These are phyloP conservation scores for Rotaria sp. DNA, from an alignment of 2,888 invertebrate genomes.

Conservation along the genomic window DNA sequence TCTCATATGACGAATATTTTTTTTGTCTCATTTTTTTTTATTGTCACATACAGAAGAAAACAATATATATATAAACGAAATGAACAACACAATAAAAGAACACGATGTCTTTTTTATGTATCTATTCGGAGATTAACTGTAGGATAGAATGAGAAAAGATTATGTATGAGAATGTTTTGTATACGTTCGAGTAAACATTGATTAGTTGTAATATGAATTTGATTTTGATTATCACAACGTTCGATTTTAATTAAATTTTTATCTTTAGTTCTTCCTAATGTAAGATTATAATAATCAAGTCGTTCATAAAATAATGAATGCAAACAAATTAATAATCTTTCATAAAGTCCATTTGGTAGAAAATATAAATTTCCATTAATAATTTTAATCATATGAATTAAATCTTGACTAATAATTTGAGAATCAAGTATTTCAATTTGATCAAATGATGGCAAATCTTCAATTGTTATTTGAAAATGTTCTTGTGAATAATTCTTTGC, in stretches of 20 bases:
- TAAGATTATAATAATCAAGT: neutral
- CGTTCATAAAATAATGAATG: neutral
- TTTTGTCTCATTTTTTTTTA: neutral
- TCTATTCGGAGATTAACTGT: neutral
- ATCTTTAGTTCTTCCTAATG: neutral
- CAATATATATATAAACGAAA: neutral
- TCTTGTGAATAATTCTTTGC: neutral
- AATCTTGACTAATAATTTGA: neutral
- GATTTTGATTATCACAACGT: neutral
- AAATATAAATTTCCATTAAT: neutral
- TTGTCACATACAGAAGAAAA: neutral
- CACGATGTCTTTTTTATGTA: neutral
- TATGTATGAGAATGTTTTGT: neutral
- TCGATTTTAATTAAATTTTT: neutral
- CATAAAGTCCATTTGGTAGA: neutral
- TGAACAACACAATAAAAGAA: neutral
- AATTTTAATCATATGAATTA: neutral
- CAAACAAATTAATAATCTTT: neutral
- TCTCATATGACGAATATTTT: slow-evolving; percentile 24
- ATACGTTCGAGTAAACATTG: neutral
- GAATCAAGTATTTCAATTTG: neutral
- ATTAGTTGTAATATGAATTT: neutral
- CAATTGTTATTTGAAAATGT: neutral
- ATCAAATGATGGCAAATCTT: neutral
- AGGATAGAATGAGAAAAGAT: neutral